Base-by-base conservation (phyloP, 2,113 vertebrate genomes). In the Phalacrocorax pelagicus region DNA sequence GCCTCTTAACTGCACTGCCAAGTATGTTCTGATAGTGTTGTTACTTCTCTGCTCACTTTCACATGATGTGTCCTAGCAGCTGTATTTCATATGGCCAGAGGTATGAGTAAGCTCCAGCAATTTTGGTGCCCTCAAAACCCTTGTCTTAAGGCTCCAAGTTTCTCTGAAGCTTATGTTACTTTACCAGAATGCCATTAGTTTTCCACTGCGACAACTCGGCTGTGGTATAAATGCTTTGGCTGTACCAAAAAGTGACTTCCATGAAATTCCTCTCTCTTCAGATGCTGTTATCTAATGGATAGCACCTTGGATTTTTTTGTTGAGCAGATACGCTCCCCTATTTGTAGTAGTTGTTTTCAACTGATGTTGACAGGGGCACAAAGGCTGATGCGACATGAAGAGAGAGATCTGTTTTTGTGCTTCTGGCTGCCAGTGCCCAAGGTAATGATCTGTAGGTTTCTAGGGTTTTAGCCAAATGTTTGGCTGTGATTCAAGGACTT, bases 401-500 rank as follows among this genome's bases (percentile, higher is more conserved):
- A 70, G 73, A n/a, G 15, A 63, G 34, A 55, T 55, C 26, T 21
- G 46, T 18, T 57, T 81, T n/a, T 52, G 44, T 73, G 72, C 15
- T 86, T 82, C 62, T 82, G 63, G 59, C 70, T 72, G 57, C 36
- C 66, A 55, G 17, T 69, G 90, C 74, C 88, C 73, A 95, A 92
- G 91, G 71, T 94, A 92, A 86, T 61, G 81, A 94, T 93, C 94
- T 90, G 82, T 83, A 89, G 84, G 87, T 83, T 96, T 97, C 73
- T 61, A 95, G 67, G 66, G 95, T 90, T 92, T 97, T 96, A 82
- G 90, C 96, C 95, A 96, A 54, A 92, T 54, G 92, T 95, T 95
- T 98, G 95, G 91, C 95, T 88, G 77, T 86, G 30, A 52, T 91
- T 97, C 97, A 96, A 97, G 93, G 94, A 94, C 86, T 97, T 97